Evolutionary conservation across 2,113 vertebrate species (phyloP).

Genomic region (Deroptyus accipitrinus): DNA sequence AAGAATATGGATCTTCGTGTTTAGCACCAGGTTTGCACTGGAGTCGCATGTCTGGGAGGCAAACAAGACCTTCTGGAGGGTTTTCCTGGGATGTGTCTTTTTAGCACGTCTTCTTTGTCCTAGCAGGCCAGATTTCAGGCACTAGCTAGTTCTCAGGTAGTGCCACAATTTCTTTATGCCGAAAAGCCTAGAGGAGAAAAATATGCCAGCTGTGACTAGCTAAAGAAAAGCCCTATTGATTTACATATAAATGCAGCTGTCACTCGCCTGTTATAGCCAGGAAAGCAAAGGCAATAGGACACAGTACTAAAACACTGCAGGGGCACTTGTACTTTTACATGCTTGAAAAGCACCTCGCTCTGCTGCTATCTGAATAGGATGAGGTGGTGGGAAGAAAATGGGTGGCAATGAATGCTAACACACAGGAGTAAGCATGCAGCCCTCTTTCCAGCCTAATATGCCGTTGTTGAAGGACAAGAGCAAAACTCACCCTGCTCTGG

Average conservation of each 20-base stretch:
- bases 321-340: neutral
- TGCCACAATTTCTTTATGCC: neutral
- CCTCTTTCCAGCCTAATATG: neutral
- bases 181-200: neutral
- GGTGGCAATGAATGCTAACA: fast-evolving
- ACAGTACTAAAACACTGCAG: neutral
- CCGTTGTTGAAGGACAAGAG: fast-evolving
- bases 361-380: neutral
- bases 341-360: neutral
- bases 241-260: conserved; percentile 26
- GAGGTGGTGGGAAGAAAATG: neutral
- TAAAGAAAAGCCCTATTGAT: conserved; percentile 13
- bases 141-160: neutral
- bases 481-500: neutral
- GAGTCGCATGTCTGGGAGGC: neutral
- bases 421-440: fast-evolving
- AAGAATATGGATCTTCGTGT: neutral
- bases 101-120: neutral
- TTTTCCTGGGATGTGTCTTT: neutral
- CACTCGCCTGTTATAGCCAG: neutral
- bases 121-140: neutral
- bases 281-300: neutral
- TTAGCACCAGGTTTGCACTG: neutral
- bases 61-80: neutral
- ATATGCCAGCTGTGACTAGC: neutral